Evolutionary conservation across 2,113 vertebrate genomes (phyloP).

Genomic region (Acanthisitta chloris): DNA sequence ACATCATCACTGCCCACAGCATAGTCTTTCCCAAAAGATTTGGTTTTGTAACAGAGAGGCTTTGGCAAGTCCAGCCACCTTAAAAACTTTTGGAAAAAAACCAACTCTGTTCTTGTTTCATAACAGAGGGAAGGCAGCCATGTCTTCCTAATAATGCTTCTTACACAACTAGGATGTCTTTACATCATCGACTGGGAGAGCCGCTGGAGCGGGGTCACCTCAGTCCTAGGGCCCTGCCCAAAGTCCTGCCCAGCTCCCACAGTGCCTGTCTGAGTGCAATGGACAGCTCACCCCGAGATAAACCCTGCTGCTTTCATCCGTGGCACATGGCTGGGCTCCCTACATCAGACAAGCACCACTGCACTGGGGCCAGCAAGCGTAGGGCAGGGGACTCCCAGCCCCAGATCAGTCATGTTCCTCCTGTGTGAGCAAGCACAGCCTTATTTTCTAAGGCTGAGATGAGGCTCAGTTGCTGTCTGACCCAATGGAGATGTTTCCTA

Average conservation of each 20-base stretch:
- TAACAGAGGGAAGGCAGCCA: background rate
- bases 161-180: background rate
- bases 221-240: background rate
- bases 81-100: background rate
- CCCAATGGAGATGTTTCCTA: background rate
- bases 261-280: background rate
- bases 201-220: background rate
- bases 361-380: fast-evolving
- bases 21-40: fast-evolving
- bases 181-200: background rate
- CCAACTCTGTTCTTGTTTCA: background rate
- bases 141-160: background rate
- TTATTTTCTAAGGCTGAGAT: background rate
- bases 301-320: background rate
- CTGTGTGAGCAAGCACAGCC: background rate
- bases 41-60: background rate
- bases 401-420: fast-evolving
- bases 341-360: fast-evolving
- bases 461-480: background rate
- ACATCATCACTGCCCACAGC: background rate
- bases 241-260: background rate
- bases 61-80: background rate
- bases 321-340: background rate
- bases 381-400: background rate
- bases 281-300: background rate